phyloP scores from a whole-genome alignment of 2,113 vertebrate genomes.

The Lampris incognitus region DNA sequence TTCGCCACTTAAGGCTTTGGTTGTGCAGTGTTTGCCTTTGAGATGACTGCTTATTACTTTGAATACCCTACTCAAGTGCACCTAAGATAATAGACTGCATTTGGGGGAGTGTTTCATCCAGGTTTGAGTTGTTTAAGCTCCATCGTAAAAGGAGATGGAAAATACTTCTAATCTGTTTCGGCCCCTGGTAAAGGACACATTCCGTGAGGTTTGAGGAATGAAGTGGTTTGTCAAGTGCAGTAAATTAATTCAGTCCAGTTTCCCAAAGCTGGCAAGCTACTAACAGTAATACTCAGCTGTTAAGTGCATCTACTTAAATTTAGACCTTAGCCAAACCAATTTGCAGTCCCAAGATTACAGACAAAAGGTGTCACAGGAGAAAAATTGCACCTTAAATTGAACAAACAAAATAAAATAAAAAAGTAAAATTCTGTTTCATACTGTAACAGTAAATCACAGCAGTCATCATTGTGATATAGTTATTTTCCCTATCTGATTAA shows the following conservation, averaged over 20 bases:
- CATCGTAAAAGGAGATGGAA: background rate
- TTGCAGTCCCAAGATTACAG: no score
- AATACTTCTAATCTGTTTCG: background rate
- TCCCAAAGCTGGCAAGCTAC: background rate
- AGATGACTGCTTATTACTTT: slow-evolving; percentile 25
- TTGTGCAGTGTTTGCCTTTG: slow-evolving; percentile 49
- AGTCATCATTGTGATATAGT: slow-evolving; percentile 6
- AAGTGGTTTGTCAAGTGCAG: background rate
- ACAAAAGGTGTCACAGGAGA: background rate
- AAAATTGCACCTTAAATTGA: background rate
- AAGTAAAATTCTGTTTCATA: background rate
- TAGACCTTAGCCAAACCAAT: no score
- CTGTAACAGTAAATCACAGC: background rate
- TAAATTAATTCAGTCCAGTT: background rate
- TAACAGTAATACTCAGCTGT: no score
- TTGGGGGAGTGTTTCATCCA: slow-evolving; percentile 20
- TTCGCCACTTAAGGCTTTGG: slow-evolving; percentile 31
- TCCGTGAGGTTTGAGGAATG: background rate
- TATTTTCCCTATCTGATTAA: slow-evolving; percentile 10
- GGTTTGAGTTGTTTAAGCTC: slow-evolving; percentile 2
- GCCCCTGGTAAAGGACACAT: background rate
- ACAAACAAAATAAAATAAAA: no score
- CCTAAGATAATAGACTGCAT: slow-evolving; percentile 37
- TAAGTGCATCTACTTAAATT: no score
- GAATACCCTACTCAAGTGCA: slow-evolving; percentile 35